These are phyloP conservation scores for Dromiciops gliroides DNA, from an alignment of 2,113 vertebrate genomes.

Conservation along the genomic window DNA sequence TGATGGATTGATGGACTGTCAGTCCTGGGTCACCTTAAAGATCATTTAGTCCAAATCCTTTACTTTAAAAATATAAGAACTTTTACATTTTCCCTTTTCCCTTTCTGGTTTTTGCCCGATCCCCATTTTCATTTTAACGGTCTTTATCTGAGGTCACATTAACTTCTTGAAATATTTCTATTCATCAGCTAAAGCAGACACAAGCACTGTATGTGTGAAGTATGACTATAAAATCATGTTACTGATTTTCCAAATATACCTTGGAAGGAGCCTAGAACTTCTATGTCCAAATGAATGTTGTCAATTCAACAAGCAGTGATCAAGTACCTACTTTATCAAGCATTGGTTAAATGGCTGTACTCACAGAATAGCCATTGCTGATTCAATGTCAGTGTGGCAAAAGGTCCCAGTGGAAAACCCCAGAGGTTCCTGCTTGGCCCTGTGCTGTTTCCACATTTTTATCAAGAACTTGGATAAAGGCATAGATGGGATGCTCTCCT, in stretches of 20 bases:
- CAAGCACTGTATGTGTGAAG: constrained; percentile 40
- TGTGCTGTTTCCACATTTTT: no score
- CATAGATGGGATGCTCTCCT: no score
- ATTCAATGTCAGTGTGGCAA: no score
- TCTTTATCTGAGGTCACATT: constrained; percentile 5
- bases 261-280: constrained; percentile 3
- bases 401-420: no score
- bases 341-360: no score
- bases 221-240: background rate
- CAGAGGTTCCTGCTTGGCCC: no score
- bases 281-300: constrained; percentile 21
- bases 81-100: constrained; percentile 27
- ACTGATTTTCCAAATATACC: constrained; percentile 18
- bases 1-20: background rate
- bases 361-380: no score
- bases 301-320: constrained; percentile 1
- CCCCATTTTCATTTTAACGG: constrained; percentile 7
- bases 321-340: no score
- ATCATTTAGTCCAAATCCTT: background rate
- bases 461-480: no score
- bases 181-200: constrained; percentile 32
- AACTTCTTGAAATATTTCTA: constrained; percentile 30
- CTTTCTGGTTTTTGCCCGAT: constrained; percentile 61
- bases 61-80: background rate
- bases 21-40: background rate